Base-by-base conservation (phyloP, 1,140 invertebrate species). In the Papilio aristodemus region DNA sequence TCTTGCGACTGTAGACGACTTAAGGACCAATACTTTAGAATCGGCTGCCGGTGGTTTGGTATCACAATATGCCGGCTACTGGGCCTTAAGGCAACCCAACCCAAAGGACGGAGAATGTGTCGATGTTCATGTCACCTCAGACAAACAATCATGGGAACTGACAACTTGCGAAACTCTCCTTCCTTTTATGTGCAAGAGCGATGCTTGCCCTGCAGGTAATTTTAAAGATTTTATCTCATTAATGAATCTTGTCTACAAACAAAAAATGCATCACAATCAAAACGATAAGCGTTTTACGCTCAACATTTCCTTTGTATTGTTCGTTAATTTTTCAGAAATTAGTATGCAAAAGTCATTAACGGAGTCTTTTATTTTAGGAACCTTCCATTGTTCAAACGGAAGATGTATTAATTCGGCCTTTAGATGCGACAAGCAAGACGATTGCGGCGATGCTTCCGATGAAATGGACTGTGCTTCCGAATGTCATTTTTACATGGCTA, bases 31-130 rank as follows among this genome's bases (percentile, higher is more conserved):
- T 86, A 98, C 97, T 5, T 92, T 98, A 46, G 97, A 98, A 91
- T 98, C 98, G 9, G 97, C 97, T 8, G 96, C 97, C 64, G 97
- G 97, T 41, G 94, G 96, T 68, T 92, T 98, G 71, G 96, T 98
- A 58, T 98, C 97, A 0, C 97, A 98, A 89, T 99, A 98, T 87
- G 96, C 97, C 70, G 97, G 97, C 79, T 97, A 97, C 86, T 98
- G 96, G 97, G 96, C 96, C 63, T 86, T 96, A 67, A 93, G 94
- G 77, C 97, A 99, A 88, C 98, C 98, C 0, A 95, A 98, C 89
- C 95, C 97, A 17, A 92, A 93, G 57, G 94, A 94, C 10, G 97
- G 97, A 25, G 96, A 97, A 91, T 99, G 98, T 90, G 97, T 98
- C 7, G 95, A 96, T 70, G 93, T 95, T 1, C 93, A 94, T 11